A percentile compares a stretch with the other conserved stretches of the same genome.
Evolutionary conservation across 1,140 invertebrate genomes (phyloP).

Genomic region (Magallana ariakensis): DNA sequence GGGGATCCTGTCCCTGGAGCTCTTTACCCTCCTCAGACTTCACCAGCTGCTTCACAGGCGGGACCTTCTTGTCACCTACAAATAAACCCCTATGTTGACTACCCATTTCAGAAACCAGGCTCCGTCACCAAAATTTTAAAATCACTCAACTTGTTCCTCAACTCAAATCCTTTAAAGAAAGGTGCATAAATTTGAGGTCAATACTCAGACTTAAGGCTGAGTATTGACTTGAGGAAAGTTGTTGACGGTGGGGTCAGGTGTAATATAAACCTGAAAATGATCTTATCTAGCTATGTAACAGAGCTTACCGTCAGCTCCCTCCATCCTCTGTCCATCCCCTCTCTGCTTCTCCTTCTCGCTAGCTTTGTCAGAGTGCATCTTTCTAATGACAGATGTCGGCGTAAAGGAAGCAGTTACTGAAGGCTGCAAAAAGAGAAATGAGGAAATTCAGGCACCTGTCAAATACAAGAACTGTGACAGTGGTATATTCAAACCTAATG

Average conservation of each 20-base stretch:
- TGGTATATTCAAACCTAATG: too few relatives aligned
- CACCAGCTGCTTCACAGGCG: background rate
- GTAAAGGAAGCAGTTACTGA: conserved; percentile 86
- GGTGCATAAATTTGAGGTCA: too few relatives aligned
- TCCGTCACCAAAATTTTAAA: too few relatives aligned
- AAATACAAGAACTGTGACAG: background rate
- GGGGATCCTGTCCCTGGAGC: background rate
- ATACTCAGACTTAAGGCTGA: too few relatives aligned
- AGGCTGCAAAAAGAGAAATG: conserved; percentile 59
- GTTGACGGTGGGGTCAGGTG: too few relatives aligned
- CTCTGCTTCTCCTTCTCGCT: conserved; percentile 72
- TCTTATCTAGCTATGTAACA: too few relatives aligned
- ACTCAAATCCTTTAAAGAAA: too few relatives aligned
- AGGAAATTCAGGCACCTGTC: background rate
- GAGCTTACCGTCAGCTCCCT: background rate
- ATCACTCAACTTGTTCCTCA: too few relatives aligned
- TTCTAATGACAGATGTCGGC: conserved; percentile 93
- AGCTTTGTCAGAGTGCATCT: conserved; percentile 91
- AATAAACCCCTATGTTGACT: background rate
- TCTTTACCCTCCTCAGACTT: background rate
- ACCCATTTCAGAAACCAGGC: too few relatives aligned
- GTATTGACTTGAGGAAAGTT: too few relatives aligned
- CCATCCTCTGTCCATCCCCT: conserved; percentile 44
- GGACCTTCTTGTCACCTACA: conserved; percentile 3
- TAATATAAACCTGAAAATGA: too few relatives aligned